These are phyloP conservation scores for Burhinus bistriatus DNA, from an alignment of 2,113 vertebrate species.

Conservation along the genomic window DNA sequence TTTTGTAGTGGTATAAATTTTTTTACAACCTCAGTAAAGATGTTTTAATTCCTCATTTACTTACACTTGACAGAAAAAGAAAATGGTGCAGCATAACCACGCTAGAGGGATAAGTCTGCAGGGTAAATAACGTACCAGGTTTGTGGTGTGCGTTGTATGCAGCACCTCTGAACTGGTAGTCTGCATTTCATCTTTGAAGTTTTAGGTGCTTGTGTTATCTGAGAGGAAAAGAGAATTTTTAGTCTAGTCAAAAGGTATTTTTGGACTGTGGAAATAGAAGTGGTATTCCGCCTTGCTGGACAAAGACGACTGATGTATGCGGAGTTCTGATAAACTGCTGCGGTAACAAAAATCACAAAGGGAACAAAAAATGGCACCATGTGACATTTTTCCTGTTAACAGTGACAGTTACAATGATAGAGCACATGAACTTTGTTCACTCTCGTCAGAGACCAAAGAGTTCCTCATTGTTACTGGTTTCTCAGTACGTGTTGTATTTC, in stretches of 20 bases:
- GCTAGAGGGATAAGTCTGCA: background rate
- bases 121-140: background rate
- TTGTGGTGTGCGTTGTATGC: background rate
- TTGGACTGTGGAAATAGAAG: background rate
- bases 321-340: slow-evolving; percentile 5
- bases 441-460: background rate
- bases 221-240: background rate
- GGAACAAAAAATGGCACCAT: background rate
- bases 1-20: background rate
- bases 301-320: background rate
- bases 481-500: background rate
- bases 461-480: background rate
- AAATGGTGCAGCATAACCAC: background rate
- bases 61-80: background rate
- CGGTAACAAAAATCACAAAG: background rate
- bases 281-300: background rate
- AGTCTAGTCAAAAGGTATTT: background rate
- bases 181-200: background rate
- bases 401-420: background rate
- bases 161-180: background rate
- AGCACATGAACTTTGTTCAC: background rate
- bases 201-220: background rate
- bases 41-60: background rate
- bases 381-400: background rate
- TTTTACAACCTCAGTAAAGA: background rate